phyloP scores from a whole-genome alignment of 64 coral and sea anemone genomes.

The Porites australiensis region DNA sequence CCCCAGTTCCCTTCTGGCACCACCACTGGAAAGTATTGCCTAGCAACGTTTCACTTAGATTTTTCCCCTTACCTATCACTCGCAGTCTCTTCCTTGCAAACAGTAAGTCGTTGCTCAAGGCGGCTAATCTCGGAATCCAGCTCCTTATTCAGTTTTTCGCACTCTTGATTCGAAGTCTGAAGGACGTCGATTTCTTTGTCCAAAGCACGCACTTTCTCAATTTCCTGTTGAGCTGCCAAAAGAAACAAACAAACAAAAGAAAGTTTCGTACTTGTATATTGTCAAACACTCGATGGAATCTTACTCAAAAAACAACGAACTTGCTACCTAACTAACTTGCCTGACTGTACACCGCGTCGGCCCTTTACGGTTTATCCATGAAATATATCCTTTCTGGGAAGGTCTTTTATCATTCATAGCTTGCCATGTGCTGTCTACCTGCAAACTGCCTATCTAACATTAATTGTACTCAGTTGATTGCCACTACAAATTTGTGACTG shows the following conservation, averaged over 20 bases:
- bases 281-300: background rate
- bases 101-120: conserved; percentile 77
- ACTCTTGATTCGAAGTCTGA: conserved; percentile 78
- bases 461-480: too few relatives aligned
- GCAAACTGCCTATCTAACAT: background rate
- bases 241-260: background rate
- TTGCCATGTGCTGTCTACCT: background rate
- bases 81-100: conserved; percentile 76
- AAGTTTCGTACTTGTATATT: background rate
- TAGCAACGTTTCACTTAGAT: too few relatives aligned
- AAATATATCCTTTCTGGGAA: background rate
- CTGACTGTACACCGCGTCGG: background rate
- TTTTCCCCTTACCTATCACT: conserved; percentile 35
- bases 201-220: conserved; percentile 76
- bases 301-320: background rate
- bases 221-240: conserved; percentile 84
- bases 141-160: conserved; percentile 81
- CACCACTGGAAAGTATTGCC: too few relatives aligned
- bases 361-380: background rate
- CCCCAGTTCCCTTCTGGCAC: too few relatives aligned
- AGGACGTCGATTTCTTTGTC: conserved; percentile 82
- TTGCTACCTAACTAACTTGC: background rate
- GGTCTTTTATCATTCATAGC: background rate
- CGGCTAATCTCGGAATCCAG: conserved; percentile 77
- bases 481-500: too few relatives aligned